Evolutionary conservation across 2,113 vertebrate species (phyloP), one percentile per base, ranked within the genome.

Genomic region (Emydocephalus ijimae): DNA sequence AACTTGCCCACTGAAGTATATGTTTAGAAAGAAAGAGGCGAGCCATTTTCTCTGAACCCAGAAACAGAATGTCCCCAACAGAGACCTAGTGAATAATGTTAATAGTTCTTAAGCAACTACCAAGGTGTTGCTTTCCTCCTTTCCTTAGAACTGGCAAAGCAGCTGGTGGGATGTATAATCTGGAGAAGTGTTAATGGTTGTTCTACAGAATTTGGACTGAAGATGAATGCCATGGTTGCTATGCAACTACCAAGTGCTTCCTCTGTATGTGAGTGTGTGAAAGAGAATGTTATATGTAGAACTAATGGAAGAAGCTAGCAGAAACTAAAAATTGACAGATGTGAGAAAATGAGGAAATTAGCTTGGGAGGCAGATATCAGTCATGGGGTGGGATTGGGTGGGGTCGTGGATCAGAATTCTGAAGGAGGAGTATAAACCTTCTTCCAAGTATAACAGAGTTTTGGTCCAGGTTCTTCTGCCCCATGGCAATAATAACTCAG

Each of bases 241-340:
- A 56, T 74, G 90, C 90, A 91, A 85, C 52, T 12, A 24, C 34
- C 69, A 88, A 52, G 56, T 87, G 86, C 56, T 92, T 91, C 64
- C 48, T 85, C 12, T 55, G 24, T 14, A 85, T 10, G 23, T 85
- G 52, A 39, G 50, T 85, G 43, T 45, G 43, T 52, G 74, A 81
- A 81, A 81, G 34, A 81, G 74, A 81, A 81, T 81, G 74, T 48
- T 59, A 21, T 39, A 4, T 61, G n/a, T 48, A 29, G 85, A 88
- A 88, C 69, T 43, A 52, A 56, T 50, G 39, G 45, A 8, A 23
- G 45, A n/a, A 88, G 29, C 45, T 64, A 24, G 26, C 24, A 69
- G 50, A 91, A 43, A 12, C 43, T 86, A 55, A 48, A n/a, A 86
- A 21, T 3, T 57, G 34, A 14, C 57, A 56, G 24, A 23, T 34